Conservation (phyloP, 1,140 invertebrate species). For the Sogatella furcifera region DNA sequence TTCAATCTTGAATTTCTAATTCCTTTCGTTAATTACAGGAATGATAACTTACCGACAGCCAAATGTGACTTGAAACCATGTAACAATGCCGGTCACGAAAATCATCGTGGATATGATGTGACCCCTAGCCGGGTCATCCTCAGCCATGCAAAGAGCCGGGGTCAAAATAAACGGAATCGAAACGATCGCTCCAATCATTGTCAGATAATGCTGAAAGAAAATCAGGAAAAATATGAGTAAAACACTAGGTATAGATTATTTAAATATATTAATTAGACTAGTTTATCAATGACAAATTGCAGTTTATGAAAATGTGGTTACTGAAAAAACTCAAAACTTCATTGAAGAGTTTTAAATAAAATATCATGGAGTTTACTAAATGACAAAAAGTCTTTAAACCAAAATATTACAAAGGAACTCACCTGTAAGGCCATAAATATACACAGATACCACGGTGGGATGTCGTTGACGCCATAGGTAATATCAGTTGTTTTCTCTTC, state of each 20-base stretch:
- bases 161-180: slow-evolving; percentile 75
- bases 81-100: slow-evolving; percentile 75
- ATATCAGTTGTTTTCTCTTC: slow-evolving; percentile 31
- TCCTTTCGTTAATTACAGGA: too few species aligned
- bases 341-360: too few species aligned
- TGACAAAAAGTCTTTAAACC: too few species aligned
- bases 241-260: too few species aligned
- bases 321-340: too few species aligned
- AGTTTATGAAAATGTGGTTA: too few species aligned
- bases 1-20: too few species aligned
- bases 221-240: too few species aligned
- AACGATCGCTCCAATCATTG: slow-evolving; percentile 78
- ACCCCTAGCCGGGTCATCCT: slow-evolving; percentile 62
- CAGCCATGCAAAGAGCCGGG: slow-evolving; percentile 68
- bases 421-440: slow-evolving; percentile 76
- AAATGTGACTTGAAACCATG: slow-evolving; percentile 67
- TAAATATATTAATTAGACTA: too few species aligned
- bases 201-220: slow-evolving; percentile 66
- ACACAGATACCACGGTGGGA: slow-evolving; percentile 72
- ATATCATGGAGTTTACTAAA: too few species aligned
- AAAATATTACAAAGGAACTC: slow-evolving; percentile 15
- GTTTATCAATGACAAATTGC: too few species aligned
- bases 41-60: slow-evolving; percentile 55
- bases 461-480: slow-evolving; percentile 69
- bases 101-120: slow-evolving; percentile 82